These are phyloP conservation scores for Anser cygnoides DNA, from an alignment of 2,113 vertebrate species.

Conservation along the genomic window DNA sequence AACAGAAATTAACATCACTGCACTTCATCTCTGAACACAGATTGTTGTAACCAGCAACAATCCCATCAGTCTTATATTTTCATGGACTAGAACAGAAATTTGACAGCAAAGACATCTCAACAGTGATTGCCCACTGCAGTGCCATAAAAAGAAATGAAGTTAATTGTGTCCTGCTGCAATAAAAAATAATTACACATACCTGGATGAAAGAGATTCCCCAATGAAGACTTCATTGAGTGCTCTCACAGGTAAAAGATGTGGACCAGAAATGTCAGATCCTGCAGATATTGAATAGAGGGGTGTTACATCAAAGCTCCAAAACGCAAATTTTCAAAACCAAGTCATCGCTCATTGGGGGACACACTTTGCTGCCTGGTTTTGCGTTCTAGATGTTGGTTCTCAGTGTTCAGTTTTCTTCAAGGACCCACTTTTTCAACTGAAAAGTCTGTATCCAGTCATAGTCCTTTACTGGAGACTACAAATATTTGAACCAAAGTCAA, in stretches of 20 bases:
- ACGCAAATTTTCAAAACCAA: not conserved
- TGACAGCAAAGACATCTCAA: not conserved
- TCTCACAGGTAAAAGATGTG: constrained; percentile 89
- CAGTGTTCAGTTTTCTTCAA: not conserved
- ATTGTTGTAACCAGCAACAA: not conserved
- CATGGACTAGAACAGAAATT: not conserved
- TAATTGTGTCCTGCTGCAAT: not conserved
- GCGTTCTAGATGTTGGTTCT: not conserved
- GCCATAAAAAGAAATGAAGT: not conserved
- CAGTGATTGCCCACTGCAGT: not conserved
- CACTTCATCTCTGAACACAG: not conserved
- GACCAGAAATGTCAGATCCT: constrained; percentile 76
- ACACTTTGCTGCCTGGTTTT: not conserved
- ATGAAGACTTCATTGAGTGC: constrained; percentile 98
- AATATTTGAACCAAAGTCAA: not conserved
- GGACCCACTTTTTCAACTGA: not conserved
- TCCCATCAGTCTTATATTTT: not conserved
- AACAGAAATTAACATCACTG: not conserved
- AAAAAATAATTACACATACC: constrained; percentile 75
- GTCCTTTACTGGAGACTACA: not conserved
- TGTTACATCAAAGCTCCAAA: not conserved
- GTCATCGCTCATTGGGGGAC: not conserved
- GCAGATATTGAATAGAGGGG: constrained; percentile 7
- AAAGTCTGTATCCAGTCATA: not conserved
- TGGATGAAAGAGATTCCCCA: constrained; percentile 96